These are phyloP conservation scores for Prionace glauca DNA, from an alignment of 2,797 vertebrate genomes.

Conservation along the genomic window DNA sequence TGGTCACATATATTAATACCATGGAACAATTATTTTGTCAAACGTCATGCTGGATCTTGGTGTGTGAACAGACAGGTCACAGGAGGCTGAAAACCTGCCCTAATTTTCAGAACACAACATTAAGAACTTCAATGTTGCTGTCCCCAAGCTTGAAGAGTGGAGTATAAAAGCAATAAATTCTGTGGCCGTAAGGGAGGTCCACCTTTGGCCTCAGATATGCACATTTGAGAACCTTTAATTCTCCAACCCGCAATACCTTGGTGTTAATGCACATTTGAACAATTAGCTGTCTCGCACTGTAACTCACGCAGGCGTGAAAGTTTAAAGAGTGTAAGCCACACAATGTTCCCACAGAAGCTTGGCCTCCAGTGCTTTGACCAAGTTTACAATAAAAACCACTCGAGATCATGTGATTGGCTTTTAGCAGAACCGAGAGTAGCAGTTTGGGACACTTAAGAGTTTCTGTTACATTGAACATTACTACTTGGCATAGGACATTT, in stretches of 20 bases:
- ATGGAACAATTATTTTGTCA: slow-evolving; percentile 2
- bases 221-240: neutral
- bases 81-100: neutral
- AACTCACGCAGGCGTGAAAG: neutral
- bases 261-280: neutral
- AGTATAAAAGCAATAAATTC: neutral
- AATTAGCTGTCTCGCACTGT: neutral
- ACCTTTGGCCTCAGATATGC: neutral
- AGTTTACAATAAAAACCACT: neutral
- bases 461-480: neutral
- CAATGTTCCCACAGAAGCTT: neutral
- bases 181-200: neutral
- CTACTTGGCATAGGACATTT: neutral
- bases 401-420: neutral
- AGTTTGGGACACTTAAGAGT: neutral
- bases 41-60: neutral
- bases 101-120: neutral
- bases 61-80: neutral
- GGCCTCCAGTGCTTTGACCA: neutral
- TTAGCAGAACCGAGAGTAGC: neutral
- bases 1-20: neutral
- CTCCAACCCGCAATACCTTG: no score
- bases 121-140: neutral
- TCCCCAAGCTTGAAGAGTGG: neutral
- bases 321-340: neutral